A percentile compares a stretch with the other conserved stretches of the same genome.
Evolutionary conservation across 1,140 invertebrate species (phyloP).

Genomic region (Camponotus floridanus): DNA sequence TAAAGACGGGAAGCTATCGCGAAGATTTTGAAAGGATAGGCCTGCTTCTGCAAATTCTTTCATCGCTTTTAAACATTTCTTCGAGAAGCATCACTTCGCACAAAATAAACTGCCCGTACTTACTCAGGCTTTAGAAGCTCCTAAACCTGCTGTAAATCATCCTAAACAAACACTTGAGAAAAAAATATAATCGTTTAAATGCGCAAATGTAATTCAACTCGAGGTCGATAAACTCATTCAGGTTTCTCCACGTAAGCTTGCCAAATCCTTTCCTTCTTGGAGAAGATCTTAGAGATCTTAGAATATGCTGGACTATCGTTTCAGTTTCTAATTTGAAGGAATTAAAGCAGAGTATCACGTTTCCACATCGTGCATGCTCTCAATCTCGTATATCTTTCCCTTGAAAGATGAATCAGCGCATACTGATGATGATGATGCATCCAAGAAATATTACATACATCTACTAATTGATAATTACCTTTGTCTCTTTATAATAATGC

Average conservation of each 20-base stretch:
- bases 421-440: constrained; percentile 32
- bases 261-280: constrained; percentile 60
- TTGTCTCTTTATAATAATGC: not conserved
- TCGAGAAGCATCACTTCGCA: not conserved
- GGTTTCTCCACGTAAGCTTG: constrained; percentile 1
- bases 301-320: constrained; percentile 34
- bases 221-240: constrained; percentile 37
- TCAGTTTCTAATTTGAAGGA: constrained; percentile 50
- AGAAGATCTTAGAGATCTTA: not conserved
- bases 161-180: no score
- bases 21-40: not conserved
- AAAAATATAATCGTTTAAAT: not conserved
- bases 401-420: constrained; percentile 44
- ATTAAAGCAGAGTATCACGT: constrained; percentile 60
- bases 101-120: not conserved
- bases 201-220: not conserved
- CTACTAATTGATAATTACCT: not conserved
- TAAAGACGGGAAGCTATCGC: not conserved
- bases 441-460: not conserved
- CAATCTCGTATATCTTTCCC: not conserved
- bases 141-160: not conserved
- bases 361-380: constrained; percentile 29
- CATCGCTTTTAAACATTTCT: not conserved
- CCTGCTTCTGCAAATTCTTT: constrained; percentile 38
- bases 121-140: not conserved